These are phyloP conservation scores for Cheirogaleus medius DNA, from an alignment of 2,113 vertebrate genomes.

Conservation along the genomic window DNA sequence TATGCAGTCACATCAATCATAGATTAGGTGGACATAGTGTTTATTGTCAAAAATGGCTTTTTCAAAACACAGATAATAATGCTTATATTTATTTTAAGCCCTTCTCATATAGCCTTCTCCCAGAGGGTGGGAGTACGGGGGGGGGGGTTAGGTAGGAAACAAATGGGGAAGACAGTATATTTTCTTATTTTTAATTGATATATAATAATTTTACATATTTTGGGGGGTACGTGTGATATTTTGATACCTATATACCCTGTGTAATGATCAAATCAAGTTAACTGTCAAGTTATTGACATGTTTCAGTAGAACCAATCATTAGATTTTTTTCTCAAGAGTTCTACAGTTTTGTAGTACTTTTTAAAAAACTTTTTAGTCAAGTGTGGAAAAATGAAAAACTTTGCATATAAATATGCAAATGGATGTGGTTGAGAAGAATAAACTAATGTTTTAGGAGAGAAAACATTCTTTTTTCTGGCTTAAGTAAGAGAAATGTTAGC, in stretches of 20 bases:
- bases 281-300: not conserved
- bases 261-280: not conserved
- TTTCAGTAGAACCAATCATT: conserved; percentile 46
- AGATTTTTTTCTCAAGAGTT: conserved; percentile 34
- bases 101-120: not conserved
- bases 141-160: not conserved
- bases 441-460: not conserved
- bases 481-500: not conserved
- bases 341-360: not conserved
- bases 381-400: not conserved
- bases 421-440: not conserved
- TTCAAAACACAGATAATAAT: not conserved
- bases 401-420: not conserved
- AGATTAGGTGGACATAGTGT: not conserved
- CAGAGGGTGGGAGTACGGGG: not conserved
- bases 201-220: not conserved
- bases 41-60: not conserved
- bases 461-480: not conserved
- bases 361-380: not conserved
- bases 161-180: not conserved
- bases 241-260: not conserved
- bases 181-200: not conserved
- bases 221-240: not conserved
- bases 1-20: not conserved
- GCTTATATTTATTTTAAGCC: not conserved